phyloP scores from a whole-genome alignment of 2,797 vertebrate genomes.

The Sebastes hopkinsi region DNA sequence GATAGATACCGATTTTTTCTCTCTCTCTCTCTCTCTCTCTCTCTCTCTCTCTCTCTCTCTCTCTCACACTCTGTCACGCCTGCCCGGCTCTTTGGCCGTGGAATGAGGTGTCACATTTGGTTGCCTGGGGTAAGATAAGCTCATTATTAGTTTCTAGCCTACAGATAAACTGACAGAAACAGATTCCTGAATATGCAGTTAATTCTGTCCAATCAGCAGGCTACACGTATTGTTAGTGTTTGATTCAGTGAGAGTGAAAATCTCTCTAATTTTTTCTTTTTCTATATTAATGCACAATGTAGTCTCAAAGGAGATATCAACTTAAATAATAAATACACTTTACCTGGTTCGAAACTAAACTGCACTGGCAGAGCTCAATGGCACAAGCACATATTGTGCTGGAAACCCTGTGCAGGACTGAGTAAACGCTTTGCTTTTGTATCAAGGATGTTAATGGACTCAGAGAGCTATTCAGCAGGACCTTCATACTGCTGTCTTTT shows the following conservation, averaged over 20 bases:
- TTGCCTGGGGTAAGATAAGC: slow-evolving; percentile 66
- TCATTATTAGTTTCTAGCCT: slow-evolving; percentile 64
- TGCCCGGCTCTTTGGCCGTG: slow-evolving; percentile 41
- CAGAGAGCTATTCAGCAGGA: background rate
- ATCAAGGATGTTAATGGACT: slow-evolving; percentile 2
- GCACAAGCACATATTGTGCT: background rate
- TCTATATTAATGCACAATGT: background rate
- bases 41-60: background rate
- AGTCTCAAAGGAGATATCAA: slow-evolving; percentile 8
- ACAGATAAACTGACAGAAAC: slow-evolving; percentile 62
- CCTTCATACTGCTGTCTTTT: background rate
- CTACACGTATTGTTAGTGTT: slow-evolving; percentile 34
- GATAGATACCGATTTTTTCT: slow-evolving; percentile 48
- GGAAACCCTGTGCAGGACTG: background rate
- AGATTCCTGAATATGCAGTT: slow-evolving; percentile 56
- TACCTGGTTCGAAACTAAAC: background rate
- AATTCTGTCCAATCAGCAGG: slow-evolving; percentile 54
- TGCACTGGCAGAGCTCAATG: background rate
- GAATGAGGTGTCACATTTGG: slow-evolving; percentile 75
- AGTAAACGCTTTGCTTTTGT: background rate
- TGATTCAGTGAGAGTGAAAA: slow-evolving; percentile 16
- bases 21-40: slow-evolving; percentile 10
- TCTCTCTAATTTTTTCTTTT: background rate
- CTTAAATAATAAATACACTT: slow-evolving; percentile 4
- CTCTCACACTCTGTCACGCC: slow-evolving; percentile 26